Percentiles rank a stretch among this genome's conserved stretches.
Conservation (phyloP, 2,797 vertebrate genomes). For the Hippopotamyrus pictus region DNA sequence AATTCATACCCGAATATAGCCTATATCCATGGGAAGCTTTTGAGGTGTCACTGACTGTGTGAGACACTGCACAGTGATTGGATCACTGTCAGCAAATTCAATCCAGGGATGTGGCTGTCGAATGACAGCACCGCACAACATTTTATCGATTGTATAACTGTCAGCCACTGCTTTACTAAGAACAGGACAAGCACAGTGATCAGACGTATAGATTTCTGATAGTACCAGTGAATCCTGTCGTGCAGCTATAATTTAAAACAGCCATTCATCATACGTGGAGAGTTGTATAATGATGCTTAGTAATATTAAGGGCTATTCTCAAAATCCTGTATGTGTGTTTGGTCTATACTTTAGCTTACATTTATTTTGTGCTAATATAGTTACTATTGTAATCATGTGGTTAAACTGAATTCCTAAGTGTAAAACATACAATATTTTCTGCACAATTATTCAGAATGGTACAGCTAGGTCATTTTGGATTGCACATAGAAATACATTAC, state of each 20-base stretch:
- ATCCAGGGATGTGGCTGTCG: slow-evolving; percentile 42
- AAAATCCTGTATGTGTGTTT: slow-evolving; percentile 67
- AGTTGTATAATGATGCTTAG: slow-evolving; percentile 60
- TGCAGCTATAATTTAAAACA: slow-evolving; percentile 59
- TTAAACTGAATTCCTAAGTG: slow-evolving; percentile 25
- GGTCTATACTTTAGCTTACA: slow-evolving; percentile 66
- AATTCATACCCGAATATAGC: slow-evolving; percentile 61
- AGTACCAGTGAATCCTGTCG: slow-evolving; percentile 55
- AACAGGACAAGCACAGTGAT: background rate
- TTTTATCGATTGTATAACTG: slow-evolving; percentile 16
- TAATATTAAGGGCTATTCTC: slow-evolving; percentile 76
- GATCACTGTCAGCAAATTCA: slow-evolving; percentile 41
- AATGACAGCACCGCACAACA: slow-evolving; percentile 36
- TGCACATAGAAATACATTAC: slow-evolving; percentile 60
- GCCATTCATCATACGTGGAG: slow-evolving; percentile 49
- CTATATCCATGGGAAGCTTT: slow-evolving; percentile 53
- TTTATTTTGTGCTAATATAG: slow-evolving; percentile 69
- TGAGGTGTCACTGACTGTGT: slow-evolving; percentile 56
- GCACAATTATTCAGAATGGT: slow-evolving; percentile 43
- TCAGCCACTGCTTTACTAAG: slow-evolving; percentile 17
- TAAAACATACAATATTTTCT: slow-evolving; percentile 45
- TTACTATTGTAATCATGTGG: slow-evolving; percentile 47
- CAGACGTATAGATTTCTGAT: slow-evolving; percentile 36
- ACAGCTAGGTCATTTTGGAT: slow-evolving; percentile 48
- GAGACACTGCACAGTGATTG: slow-evolving; percentile 45